These are phyloP conservation scores for Thermophis baileyi DNA, from an alignment of 2,113 vertebrate genomes.

Conservation along the genomic window DNA sequence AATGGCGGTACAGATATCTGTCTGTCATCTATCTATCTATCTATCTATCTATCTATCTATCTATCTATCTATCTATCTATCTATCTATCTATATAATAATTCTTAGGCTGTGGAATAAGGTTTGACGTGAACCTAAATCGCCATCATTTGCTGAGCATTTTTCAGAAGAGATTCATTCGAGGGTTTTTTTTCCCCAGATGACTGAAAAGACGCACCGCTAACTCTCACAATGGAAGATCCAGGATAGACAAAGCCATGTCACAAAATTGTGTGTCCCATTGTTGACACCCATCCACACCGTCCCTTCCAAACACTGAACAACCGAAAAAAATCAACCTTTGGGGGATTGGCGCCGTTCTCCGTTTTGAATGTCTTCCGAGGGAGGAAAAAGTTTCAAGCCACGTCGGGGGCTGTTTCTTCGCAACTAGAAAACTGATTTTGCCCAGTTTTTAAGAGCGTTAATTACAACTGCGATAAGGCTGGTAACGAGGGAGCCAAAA, in stretches of 20 bases:
- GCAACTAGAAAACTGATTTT: not conserved
- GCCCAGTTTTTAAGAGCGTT: not conserved
- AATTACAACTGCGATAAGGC: not conserved
- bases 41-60: too few species aligned
- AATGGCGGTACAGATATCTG: not conserved
- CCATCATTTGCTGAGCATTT: not conserved
- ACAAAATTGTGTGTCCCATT: not conserved
- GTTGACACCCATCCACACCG: not conserved
- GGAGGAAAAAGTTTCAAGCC: not conserved
- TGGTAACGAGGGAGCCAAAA: not conserved
- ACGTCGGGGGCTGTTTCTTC: not conserved
- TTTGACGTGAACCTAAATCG: not conserved
- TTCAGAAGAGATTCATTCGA: not conserved
- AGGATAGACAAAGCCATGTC: not conserved
- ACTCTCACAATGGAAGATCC: not conserved
- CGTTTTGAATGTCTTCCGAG: not conserved
- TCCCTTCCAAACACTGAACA: not conserved
- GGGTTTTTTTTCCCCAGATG: rapidly evolving
- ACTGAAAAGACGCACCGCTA: not conserved
- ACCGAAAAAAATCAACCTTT: not conserved
- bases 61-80: too few species aligned
- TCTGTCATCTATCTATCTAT: too few species aligned
- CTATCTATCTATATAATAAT: not conserved
- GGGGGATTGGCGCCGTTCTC: too few species aligned
- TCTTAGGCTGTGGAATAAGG: not conserved